A percentile compares a stretch with the other conserved stretches of the same genome.
phyloP scores from a whole-genome alignment of 2,113 vertebrate species.

The Carassius gibelio region DNA sequence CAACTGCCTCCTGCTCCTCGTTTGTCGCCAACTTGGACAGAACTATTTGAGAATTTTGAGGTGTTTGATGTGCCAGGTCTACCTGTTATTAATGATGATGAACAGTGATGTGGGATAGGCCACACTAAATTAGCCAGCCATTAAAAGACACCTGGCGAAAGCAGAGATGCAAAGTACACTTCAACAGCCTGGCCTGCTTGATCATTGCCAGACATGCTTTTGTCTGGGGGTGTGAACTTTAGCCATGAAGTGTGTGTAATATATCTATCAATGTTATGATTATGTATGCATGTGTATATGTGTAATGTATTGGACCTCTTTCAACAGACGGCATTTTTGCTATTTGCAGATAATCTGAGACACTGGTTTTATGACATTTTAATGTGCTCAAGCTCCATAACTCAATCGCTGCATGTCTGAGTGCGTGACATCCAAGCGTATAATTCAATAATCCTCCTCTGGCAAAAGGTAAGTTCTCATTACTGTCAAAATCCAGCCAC shows the following conservation, averaged over 20 bases:
- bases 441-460: slow-evolving; percentile 79
- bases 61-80: slow-evolving; percentile 68
- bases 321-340: slow-evolving; percentile 13
- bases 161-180: slow-evolving; percentile 62
- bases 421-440: slow-evolving; percentile 59
- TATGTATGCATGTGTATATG: background rate
- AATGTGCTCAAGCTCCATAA: slow-evolving; percentile 39
- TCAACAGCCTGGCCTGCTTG: slow-evolving; percentile 22
- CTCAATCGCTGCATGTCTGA: slow-evolving; percentile 35
- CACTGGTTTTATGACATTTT: slow-evolving; percentile 29
- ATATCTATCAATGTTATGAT: slow-evolving; percentile 34
- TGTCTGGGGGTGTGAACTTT: slow-evolving; percentile 43
- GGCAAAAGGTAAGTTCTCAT: slow-evolving; percentile 72
- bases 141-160: slow-evolving; percentile 79
- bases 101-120: slow-evolving; percentile 57
- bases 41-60: slow-evolving; percentile 65
- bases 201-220: slow-evolving; percentile 58
- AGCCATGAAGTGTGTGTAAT: slow-evolving; percentile 14
- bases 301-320: slow-evolving; percentile 19
- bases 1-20: slow-evolving; percentile 25
- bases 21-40: slow-evolving; percentile 61
- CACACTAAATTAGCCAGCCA: slow-evolving; percentile 73
- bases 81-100: slow-evolving; percentile 75
- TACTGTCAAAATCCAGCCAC: slow-evolving; percentile 73
- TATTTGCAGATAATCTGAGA: slow-evolving; percentile 25